Base-by-base conservation (phyloP, 1,140 invertebrate species). In the Marisa cornuarietis region DNA sequence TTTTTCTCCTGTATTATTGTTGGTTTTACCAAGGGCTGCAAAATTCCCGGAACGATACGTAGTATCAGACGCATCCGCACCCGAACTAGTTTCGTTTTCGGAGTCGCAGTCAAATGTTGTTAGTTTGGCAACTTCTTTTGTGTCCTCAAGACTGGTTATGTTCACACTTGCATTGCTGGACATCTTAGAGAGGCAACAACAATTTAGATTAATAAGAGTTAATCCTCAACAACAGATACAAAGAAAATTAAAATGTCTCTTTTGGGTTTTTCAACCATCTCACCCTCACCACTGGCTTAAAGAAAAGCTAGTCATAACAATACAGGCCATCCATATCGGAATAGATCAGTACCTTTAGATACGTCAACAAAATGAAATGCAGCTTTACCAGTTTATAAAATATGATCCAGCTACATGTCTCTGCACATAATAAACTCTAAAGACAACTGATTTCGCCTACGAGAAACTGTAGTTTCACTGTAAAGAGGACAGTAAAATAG, bases 71-170 rank as follows among this genome's bases (percentile, higher is more conserved):
- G 9, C 20, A 52, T 54, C 71, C n/a, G 71, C 4, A 6, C 22
- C 7, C n/a, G 18, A 52, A 16, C 71, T 73, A 61, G 71, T 73
- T 73, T 73, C 71, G 71, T 14, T 73, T 73, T 73, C 13, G 22
- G 8, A 14, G 20, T 22, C 11, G 71, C 42, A 6, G 16, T 11
- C 51, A 51, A n/a, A 8, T 22, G 22, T 11, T 14, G 14, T n/a
- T 26, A 52, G n/a, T 20, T 73, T 54, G 13, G 42, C 22, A 11
- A 13, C 49, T 22, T 16, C 16, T 73, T 73, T 73, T 20, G n/a
- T 18, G 54, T 73, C 51, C 0, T 51, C 49, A 51, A 52, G 71
- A n/a, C 22, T 20, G 51, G 51, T 73, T 24, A 52, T 54, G 54
- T 73, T 73, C 10, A 73, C 22, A 26, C 52, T 73, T 22, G 51